Evolutionary conservation across 2,797 vertebrate genomes (phyloP).

Genomic region (Hylomyscus alleni): DNA sequence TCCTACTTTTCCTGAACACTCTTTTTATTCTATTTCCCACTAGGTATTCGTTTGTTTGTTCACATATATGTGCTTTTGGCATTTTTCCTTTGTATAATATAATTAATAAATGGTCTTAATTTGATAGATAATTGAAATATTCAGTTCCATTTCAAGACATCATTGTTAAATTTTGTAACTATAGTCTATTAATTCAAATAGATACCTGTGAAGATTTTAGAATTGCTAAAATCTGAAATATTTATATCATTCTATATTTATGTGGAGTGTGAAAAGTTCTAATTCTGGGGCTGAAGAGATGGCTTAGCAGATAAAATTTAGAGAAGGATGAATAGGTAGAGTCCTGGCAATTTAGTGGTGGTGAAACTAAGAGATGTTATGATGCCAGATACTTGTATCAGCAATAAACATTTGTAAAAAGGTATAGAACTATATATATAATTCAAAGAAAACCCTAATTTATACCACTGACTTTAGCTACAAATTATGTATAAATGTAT

Average conservation of each 20-base stretch:
- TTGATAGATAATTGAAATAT: slow-evolving; percentile 21
- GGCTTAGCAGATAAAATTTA: not conserved
- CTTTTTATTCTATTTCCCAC: not conserved
- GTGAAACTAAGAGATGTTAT: not conserved
- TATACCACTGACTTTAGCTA: not conserved
- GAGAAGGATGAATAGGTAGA: not conserved
- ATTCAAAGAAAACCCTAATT: not conserved
- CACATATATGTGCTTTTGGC: not conserved
- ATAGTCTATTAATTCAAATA: not conserved
- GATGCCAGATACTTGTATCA: not conserved
- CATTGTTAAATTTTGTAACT: not conserved
- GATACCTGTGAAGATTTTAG: not conserved
- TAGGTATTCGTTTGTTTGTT: not conserved
- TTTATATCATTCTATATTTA: not conserved
- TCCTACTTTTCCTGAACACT: not conserved
- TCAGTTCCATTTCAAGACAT: not conserved
- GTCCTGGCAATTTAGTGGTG: not conserved
- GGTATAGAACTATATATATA: not conserved
- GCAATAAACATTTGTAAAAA: not conserved
- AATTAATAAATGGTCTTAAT: slow-evolving; percentile 9
- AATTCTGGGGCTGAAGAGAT: not conserved
- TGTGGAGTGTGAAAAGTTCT: not conserved
- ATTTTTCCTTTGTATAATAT: not conserved
- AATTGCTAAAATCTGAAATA: not conserved
- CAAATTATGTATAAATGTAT: not conserved